Percentiles rank a stretch among this genome's conserved stretches.
Conservation (phyloP, 1,140 invertebrate genomes). For the Himalopsyche phryganea region DNA sequence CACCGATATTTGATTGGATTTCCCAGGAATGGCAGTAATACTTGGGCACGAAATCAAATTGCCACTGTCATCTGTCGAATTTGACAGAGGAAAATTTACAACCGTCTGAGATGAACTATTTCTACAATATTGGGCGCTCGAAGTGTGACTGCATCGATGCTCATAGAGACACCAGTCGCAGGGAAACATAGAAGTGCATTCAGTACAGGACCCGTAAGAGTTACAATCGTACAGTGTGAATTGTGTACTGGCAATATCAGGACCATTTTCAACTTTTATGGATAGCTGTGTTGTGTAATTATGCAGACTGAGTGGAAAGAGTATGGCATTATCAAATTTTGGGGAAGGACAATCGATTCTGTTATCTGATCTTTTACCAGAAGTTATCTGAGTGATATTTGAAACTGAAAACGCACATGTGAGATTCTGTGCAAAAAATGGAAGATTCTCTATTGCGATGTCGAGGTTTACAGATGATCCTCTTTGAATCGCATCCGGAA, state of each 20-base stretch:
- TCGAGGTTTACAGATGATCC: conserved; percentile 87
- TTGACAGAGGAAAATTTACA: conserved; percentile 88
- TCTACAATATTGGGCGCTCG: conserved; percentile 89
- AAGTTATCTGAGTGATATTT: conserved; percentile 85
- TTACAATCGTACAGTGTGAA: conserved; percentile 98
- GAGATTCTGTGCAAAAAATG: conserved; percentile 82
- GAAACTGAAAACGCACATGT: conserved; percentile 90
- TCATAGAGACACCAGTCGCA: conserved; percentile 97
- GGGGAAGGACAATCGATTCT: conserved; percentile 94
- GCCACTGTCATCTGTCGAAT: conserved; percentile 47
- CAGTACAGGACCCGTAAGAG: conserved; percentile 90
- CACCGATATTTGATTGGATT: conserved; percentile 85
- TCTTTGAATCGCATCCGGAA: conserved; percentile 85
- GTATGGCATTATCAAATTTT: conserved; percentile 83
- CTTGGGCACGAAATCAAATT: conserved; percentile 65
- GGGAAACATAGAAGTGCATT: conserved; percentile 89
- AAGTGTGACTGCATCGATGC: conserved; percentile 95
- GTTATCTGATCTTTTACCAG: conserved; percentile 82
- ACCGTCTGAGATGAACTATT: conserved; percentile 84
- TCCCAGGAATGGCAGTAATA: conserved; percentile 83
- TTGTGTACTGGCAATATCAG: conserved; percentile 92
- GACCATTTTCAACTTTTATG: conserved; percentile 82
- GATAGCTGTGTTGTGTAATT: conserved; percentile 96
- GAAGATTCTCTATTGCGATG: conserved; percentile 89
- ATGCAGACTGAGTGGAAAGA: conserved; percentile 87